Evolutionary conservation across 2,888 invertebrate species (phyloP), one percentile per base, ranked within the genome.

Genomic region (Microplitis deprimator): DNA sequence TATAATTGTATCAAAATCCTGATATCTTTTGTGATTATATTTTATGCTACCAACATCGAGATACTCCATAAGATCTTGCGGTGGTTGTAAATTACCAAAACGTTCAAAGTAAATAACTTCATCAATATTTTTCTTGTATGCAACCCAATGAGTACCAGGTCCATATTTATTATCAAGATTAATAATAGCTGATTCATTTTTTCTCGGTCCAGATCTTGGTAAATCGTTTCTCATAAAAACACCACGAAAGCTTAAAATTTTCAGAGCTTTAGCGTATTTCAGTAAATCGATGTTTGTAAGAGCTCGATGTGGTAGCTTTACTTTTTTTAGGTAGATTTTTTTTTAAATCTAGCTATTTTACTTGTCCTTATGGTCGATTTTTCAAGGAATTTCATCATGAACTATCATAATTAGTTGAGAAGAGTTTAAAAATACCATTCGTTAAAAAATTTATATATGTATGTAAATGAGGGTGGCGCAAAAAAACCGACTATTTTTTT

Each of bases 221-320:
- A 39, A 39, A 68, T 68, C 77, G 40, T 78, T 78, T 75, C 84
- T 61, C 84, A 85, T 86, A 75, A 82, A 87, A 79, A 88, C 84
- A 8, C 85, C 88, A 65, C 78, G 76, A 77, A 84, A 84, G 70
- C 79, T 20, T 40, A 77, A 79, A 61, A 83, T 82, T 50, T 79
- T 75, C 65, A 82, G 50, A 65, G 40, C 17, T 76, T 61, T 65
- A 2, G 76, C 78, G 68, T 79, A 78, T 29, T 73, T 83, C 6
- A 73, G 59, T 13, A 39, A 5, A 83, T 88, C 86, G 7, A 76
- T 29, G 79, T 87, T 84, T 39, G 83, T 86, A 75, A 88, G 81
- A 17, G 83, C 80, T 77, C 83, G 83, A 65, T 79, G 73, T 76
- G 69, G 73, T 76, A 77, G 68, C 67, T 75, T 71, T 65, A 78